Conservation (phyloP, 2,113 vertebrate genomes). For the Phrynosoma blainvillii region DNA sequence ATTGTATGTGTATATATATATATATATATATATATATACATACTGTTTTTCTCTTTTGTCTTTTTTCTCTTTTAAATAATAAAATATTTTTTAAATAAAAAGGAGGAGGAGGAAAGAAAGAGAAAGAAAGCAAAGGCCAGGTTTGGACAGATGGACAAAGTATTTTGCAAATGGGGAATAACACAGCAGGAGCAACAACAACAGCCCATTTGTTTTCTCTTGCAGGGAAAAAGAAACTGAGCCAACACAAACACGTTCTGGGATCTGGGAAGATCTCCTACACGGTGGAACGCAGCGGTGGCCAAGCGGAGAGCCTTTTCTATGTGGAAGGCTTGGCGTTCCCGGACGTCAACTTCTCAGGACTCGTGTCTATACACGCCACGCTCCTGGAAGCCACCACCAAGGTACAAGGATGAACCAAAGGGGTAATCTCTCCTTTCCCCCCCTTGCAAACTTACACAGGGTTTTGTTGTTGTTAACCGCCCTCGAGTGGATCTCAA, state of each 20-base stretch:
- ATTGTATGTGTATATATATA: no score
- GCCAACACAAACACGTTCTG: constrained; percentile 55
- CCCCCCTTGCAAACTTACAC: no score
- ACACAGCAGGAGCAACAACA: no score
- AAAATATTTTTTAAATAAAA: neutral
- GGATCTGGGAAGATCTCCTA: constrained; percentile 63
- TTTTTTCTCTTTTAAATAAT: no score
- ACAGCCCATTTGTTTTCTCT: neutral
- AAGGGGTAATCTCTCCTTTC: no score
- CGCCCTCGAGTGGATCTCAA: no score
- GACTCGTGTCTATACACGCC: constrained; percentile 82
- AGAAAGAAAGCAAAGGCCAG: neutral
- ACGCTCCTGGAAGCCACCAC: constrained; percentile 82
- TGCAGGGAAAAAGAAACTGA: neutral
- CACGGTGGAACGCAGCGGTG: constrained; percentile 44
- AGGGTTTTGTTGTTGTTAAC: no score
- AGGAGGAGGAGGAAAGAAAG: neutral
- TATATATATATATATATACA: no score
- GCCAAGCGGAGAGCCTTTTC: constrained; percentile 70
- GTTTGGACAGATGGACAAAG: neutral
- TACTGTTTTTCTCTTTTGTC: no score
- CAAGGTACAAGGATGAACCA: constrained; percentile 51
- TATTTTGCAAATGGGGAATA: neutral
- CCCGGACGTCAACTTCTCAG: constrained; percentile 80
- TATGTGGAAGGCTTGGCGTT: constrained; percentile 90